Evolutionary conservation across 2,113 vertebrate species (phyloP).

Genomic region (Epinephelus fuscoguttatus): DNA sequence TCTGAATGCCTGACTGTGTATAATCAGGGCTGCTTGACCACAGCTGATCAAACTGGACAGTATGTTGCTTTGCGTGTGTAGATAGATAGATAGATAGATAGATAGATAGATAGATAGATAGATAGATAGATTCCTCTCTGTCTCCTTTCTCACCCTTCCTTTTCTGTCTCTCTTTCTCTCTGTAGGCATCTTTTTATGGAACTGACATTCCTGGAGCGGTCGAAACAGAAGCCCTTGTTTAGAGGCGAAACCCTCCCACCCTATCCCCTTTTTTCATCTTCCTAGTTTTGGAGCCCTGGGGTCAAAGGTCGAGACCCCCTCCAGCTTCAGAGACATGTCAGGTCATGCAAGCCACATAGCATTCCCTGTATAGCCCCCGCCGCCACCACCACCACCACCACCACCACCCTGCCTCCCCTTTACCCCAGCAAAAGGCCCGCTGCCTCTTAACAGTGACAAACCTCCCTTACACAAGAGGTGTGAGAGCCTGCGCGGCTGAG

Average conservation of each 20-base stretch:
- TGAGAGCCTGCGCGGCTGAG: constrained; percentile 61
- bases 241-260: constrained; percentile 81
- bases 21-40: constrained; percentile 40
- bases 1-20: constrained; percentile 59
- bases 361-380: constrained; percentile 82
- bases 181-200: constrained; percentile 84
- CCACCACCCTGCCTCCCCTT: constrained; percentile 28
- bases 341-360: constrained; percentile 87
- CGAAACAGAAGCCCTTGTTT: constrained; percentile 87
- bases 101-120: constrained; percentile 34
- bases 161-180: constrained; percentile 62
- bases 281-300: constrained; percentile 84
- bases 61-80: background rate
- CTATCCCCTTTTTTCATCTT: constrained; percentile 85
- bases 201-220: constrained; percentile 84
- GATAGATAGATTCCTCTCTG: constrained; percentile 3
- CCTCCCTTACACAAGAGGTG: constrained; percentile 75
- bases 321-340: constrained; percentile 87
- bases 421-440: constrained; percentile 56
- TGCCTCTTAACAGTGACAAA: constrained; percentile 64
- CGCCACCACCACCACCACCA: background rate
- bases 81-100: constrained; percentile 21
- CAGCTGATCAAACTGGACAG: constrained; percentile 14
- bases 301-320: constrained; percentile 86
- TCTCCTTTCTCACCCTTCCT: constrained; percentile 45